Conservation (phyloP, 2,797 vertebrate genomes). For the Anguilla megastoma region DNA sequence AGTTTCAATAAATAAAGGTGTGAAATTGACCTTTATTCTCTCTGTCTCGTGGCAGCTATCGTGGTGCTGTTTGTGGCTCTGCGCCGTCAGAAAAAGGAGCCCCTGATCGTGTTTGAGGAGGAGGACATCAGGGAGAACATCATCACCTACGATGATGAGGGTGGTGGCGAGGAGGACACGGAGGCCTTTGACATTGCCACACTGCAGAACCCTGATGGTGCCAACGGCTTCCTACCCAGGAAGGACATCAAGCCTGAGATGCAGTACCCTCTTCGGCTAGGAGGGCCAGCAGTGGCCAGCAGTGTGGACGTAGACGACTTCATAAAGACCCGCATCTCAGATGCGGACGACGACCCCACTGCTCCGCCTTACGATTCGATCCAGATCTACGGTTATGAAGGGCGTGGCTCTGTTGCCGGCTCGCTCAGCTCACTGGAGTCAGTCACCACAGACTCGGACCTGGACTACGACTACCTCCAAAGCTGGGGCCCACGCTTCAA, state of each 20-base stretch:
- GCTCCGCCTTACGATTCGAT: constrained; percentile 98
- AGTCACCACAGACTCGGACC: constrained; percentile 95
- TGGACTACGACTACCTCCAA: constrained; percentile 99
- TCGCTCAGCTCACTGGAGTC: constrained; percentile 96
- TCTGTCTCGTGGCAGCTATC: constrained; percentile 67
- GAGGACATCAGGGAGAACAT: constrained; percentile 97
- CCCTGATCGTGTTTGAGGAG: constrained; percentile 93
- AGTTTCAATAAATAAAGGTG: background rate
- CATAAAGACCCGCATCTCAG: constrained; percentile 91
- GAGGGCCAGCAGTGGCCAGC: constrained; percentile 79
- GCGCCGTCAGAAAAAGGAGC: constrained; percentile 94
- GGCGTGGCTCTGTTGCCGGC: constrained; percentile 90
- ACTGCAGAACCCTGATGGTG: constrained; percentile 93
- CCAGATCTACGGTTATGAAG: constrained; percentile 98
- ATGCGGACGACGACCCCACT: constrained; percentile 91
- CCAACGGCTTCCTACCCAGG: constrained; percentile 92
- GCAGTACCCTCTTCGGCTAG: constrained; percentile 84
- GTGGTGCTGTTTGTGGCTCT: constrained; percentile 93
- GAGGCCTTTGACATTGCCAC: constrained; percentile 98
- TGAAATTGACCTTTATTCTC: background rate
- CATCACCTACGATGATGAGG: constrained; percentile 96
- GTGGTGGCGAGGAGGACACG: constrained; percentile 94
- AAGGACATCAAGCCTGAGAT: constrained; percentile 98
- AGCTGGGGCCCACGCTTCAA: constrained; percentile 98
- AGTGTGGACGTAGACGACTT: constrained; percentile 96